A percentile compares a stretch with the other conserved stretches of the same genome.
Evolutionary conservation across 2,888 invertebrate species (phyloP).

Genomic region (Serrognathus titanus): DNA sequence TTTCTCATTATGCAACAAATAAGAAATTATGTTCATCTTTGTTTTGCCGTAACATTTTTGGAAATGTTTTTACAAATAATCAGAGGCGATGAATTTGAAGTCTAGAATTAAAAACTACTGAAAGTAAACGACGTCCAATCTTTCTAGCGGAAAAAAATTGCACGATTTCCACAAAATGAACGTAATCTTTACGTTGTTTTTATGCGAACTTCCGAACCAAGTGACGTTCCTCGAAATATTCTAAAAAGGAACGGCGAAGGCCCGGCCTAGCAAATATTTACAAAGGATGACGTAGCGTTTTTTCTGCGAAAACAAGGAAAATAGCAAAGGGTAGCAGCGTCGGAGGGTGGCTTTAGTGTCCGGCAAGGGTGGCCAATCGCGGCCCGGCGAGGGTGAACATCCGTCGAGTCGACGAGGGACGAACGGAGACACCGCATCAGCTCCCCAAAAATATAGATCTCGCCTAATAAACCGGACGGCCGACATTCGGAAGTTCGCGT

Average conservation of each 20-base stretch:
- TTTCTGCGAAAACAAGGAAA: slow-evolving; percentile 33
- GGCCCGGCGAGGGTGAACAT: slow-evolving; percentile 35
- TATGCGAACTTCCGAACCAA: neutral
- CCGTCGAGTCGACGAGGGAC: slow-evolving; percentile 33
- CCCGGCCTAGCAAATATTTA: slow-evolving; percentile 1
- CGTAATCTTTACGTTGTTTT: neutral
- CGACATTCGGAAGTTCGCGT: neutral
- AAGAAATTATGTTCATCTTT: too few species aligned
- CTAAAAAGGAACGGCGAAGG: too few species aligned
- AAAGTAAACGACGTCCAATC: too few species aligned
- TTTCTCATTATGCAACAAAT: too few species aligned
- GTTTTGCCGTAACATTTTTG: too few species aligned
- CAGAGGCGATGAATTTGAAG: too few species aligned
- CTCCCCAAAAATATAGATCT: slow-evolving; percentile 4
- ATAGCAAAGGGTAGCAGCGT: slow-evolving; percentile 36
- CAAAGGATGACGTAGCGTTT: slow-evolving; percentile 31
- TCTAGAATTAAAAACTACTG: too few species aligned
- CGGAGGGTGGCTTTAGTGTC: slow-evolving; percentile 41
- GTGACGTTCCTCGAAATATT: neutral
- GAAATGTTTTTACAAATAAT: too few species aligned
- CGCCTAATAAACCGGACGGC: neutral
- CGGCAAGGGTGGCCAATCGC: slow-evolving; percentile 38
- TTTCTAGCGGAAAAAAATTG: too few species aligned
- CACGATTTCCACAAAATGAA: neutral
- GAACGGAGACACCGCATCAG: slow-evolving; percentile 15